Conservation (phyloP, 2,797 vertebrate species). For the Clarias pachynema region DNA sequence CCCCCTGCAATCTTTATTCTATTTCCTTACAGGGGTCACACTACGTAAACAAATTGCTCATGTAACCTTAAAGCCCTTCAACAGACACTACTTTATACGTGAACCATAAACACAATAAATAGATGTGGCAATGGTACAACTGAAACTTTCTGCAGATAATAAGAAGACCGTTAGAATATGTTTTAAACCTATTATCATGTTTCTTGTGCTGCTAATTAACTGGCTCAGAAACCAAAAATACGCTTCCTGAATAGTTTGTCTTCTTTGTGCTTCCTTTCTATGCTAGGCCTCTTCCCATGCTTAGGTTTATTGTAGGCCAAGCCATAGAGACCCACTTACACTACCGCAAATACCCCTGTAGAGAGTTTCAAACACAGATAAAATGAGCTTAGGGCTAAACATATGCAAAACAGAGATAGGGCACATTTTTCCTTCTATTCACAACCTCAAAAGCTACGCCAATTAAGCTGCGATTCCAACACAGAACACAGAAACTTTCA, state of each 20-base stretch:
- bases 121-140: conserved; percentile 19
- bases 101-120: conserved; percentile 21
- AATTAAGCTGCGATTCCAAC: conserved; percentile 40
- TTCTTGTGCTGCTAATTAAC: conserved; percentile 19
- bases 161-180: not conserved
- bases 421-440: conserved; percentile 45
- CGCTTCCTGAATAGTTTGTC: conserved; percentile 41
- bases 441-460: conserved; percentile 31
- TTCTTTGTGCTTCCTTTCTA: conserved; percentile 45
- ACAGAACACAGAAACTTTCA: conserved; percentile 35
- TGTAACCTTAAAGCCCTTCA: conserved; percentile 41
- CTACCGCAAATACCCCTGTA: conserved; percentile 50
- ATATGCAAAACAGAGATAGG: conserved; percentile 54
- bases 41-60: conserved; percentile 47
- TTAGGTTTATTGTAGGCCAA: conserved; percentile 47
- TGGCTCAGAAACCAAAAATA: conserved; percentile 38
- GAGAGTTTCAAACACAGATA: conserved; percentile 36
- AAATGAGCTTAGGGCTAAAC: conserved; percentile 50
- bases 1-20: conserved; percentile 50
- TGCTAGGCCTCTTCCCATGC: conserved; percentile 54
- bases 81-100: conserved; percentile 5
- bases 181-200: conserved; percentile 9
- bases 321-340: conserved; percentile 50
- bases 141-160: not conserved
- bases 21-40: conserved; percentile 47